Evolutionary conservation across 2,888 invertebrate genomes (phyloP), one percentile per base, ranked within the genome.

Genomic region (Diarsia mendica): DNA sequence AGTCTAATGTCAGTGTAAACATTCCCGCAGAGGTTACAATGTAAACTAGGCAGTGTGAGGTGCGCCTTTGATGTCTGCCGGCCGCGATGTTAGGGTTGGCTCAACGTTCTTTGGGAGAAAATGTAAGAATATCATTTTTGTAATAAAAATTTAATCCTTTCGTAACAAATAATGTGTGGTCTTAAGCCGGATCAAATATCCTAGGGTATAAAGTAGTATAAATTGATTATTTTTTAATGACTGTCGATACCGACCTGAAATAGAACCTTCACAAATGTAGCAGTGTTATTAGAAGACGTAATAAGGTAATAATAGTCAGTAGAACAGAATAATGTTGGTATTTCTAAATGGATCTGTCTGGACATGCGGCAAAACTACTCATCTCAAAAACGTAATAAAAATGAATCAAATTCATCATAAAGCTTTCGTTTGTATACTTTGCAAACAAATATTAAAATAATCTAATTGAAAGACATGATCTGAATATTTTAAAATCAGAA

Each of bases 11-110:
- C 90, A 89, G 87, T 87, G 91, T 93, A 95, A 94, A 95, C 93
- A 94, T 84, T 84, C 81, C 85, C 83, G 86, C 89, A 89, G 90
- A 93, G 92, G 92, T 92, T 94, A 95, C 95, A 95, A 93, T 95
- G 95, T 96, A 94, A 93, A 95, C 94, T 83, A 86, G 85, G 85
- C 83, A 88, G 88, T 87, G 91, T 85, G 93, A 94, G 94, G 94
- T 94, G 94, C 89, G 88, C 87, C 95, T 96, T 96, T 96, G 96
- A 96, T 95, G 94, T 95, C 84, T 92, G 92, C 89, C 82, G 77
- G 55, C 39, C 23, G 48, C 23, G 13, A 4, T 15, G 0, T 11
- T 91, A 95, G 95, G 95, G 95, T 68, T 95, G 94, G 39, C n/a
- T 33, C 46, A 23, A 18, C 55, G 46, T 10, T 33, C 6, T 18